Evolutionary conservation across 2,888 invertebrate genomes (phyloP), one percentile per base, ranked within the genome.

Genomic region (Bellardia bayeri): DNA sequence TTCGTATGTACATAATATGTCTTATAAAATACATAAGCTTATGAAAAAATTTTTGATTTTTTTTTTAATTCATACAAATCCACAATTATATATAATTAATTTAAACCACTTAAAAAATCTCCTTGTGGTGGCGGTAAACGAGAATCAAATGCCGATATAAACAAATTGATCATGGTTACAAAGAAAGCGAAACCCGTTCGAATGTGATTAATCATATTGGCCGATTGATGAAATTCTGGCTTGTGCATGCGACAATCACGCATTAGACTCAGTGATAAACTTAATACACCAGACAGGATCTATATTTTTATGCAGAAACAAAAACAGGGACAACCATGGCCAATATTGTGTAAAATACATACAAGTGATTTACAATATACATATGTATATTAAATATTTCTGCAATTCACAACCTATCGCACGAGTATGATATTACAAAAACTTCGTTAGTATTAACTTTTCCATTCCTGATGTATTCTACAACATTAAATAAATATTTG

Each of bases 101-200:
- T 86, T 56, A 86, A 16, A 23, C 83, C 81, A 76, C 82, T 92
- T 40, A 92, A 83, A 30, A 88, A 80, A 42, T 91, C 89, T 79
- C 92, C 92, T 72, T 90, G 90, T 23, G 91, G 86, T 33, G 91
- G 91, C 16, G 92, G 92, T 83, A 91, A 84, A 75, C 91, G 95
- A n/a, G 97, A 96, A 94, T 97, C 97, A 92, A 97, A 97, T 69
- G 97, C 96, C 45, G 97, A 96, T 88, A 97, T 96, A 72, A 97
- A 94, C 42, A 97, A 94, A 93, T 97, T 97, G 64, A 97, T 93
- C 66, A 95, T 95, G 6, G 97, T 97, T 75, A 97, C 96, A 85
- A 95, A 92, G 92, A 97, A 96, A 9, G 97, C 96, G 40, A 95
- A 94, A 16, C 95, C 95, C 30, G 97, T 96, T 79, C 96, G 95